Percentiles rank a stretch among this genome's conserved stretches.
Conservation (phyloP, 2,888 invertebrate genomes). For the Drosophila barbarae region DNA sequence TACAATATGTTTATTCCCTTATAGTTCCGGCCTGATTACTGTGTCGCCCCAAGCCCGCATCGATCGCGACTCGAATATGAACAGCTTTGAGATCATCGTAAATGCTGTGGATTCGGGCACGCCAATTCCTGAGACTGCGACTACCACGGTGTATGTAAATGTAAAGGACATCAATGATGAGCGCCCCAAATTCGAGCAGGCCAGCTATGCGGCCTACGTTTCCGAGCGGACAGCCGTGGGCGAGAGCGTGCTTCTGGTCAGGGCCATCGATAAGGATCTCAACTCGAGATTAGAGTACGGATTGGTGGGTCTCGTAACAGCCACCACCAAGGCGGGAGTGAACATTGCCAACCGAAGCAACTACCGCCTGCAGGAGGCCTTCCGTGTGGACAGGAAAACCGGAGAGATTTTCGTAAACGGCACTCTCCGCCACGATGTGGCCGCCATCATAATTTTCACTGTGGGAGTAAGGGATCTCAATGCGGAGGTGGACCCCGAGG, state of each 20-base stretch:
- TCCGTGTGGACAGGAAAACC: slow-evolving; percentile 85
- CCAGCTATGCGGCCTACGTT: slow-evolving; percentile 85
- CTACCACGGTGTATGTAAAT: slow-evolving; percentile 86
- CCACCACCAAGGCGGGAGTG: slow-evolving; percentile 88
- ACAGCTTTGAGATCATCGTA: slow-evolving; percentile 86
- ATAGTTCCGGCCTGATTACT: slow-evolving; percentile 85
- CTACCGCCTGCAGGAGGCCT: slow-evolving; percentile 85
- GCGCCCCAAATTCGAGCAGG: slow-evolving; percentile 86
- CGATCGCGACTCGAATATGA: slow-evolving; percentile 85
- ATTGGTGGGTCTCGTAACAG: slow-evolving; percentile 85
- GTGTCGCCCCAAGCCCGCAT: slow-evolving; percentile 87
- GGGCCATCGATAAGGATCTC: slow-evolving; percentile 86
- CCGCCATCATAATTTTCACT: slow-evolving; percentile 87
- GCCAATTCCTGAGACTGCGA: slow-evolving; percentile 88
- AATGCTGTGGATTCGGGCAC: slow-evolving; percentile 88
- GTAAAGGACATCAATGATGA: slow-evolving; percentile 90
- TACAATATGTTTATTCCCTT: background rate
- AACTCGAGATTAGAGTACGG: slow-evolving; percentile 85
- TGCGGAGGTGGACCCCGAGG: slow-evolving; percentile 84
- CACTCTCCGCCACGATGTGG: slow-evolving; percentile 86
- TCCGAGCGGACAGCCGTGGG: slow-evolving; percentile 85
- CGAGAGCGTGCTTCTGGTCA: slow-evolving; percentile 83
- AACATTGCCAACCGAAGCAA: slow-evolving; percentile 82
- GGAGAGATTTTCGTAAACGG: slow-evolving; percentile 86
- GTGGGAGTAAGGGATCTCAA: slow-evolving; percentile 86